These are phyloP conservation scores for Drosophila aldrichi DNA, from an alignment of 2,888 invertebrate species.

Conservation along the genomic window DNA sequence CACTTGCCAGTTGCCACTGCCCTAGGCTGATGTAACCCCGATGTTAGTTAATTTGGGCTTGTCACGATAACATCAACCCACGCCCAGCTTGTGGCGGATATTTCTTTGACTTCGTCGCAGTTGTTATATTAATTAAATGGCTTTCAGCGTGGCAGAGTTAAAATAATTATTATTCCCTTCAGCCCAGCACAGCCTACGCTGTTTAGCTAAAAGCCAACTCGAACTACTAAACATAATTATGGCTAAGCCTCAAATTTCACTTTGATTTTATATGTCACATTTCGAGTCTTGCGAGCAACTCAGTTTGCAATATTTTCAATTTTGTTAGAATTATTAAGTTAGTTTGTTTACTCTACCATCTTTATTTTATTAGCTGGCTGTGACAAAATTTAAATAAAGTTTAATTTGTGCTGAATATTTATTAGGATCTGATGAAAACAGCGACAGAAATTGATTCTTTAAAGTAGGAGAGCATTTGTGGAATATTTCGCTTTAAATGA, in stretches of 20 bases:
- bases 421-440: background rate
- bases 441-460: background rate
- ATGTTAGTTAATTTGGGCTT: constrained; percentile 70
- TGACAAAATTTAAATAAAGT: background rate
- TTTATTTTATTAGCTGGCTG: constrained; percentile 14
- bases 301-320: background rate
- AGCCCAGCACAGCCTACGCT: constrained; percentile 27
- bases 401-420: background rate
- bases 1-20: constrained; percentile 12
- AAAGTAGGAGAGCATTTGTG: background rate
- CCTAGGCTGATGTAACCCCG: constrained; percentile 68
- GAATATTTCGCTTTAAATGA: background rate
- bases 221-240: constrained; percentile 24
- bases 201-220: constrained; percentile 17
- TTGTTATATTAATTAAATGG: constrained; percentile 75
- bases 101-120: constrained; percentile 41
- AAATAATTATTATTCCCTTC: constrained; percentile 47
- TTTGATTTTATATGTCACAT: constrained; percentile 14
- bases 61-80: constrained; percentile 69
- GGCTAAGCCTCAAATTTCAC: constrained; percentile 11
- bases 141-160: constrained; percentile 15
- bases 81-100: constrained; percentile 36
- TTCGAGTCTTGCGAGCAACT: background rate
- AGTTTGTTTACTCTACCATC: background rate
- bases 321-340: background rate